Evolutionary conservation across 2,888 invertebrate species (phyloP).

Genomic region (Melanostoma scalare): DNA sequence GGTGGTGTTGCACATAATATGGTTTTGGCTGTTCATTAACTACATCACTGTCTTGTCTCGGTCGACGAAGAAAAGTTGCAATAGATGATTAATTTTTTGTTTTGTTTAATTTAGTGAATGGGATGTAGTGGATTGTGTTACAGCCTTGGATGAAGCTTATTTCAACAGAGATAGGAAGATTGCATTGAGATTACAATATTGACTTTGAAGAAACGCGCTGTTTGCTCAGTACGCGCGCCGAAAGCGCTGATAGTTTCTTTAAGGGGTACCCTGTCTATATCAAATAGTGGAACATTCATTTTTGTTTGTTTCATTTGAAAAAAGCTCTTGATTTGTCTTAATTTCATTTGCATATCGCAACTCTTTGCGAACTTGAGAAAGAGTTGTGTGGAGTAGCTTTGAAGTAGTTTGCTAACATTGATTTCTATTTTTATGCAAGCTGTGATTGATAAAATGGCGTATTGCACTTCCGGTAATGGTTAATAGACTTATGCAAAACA

Average conservation of each 20-base stretch:
- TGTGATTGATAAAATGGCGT: background rate
- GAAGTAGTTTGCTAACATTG: background rate
- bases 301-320: background rate
- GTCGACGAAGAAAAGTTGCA: constrained; percentile 26
- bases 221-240: background rate
- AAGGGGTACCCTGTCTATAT: constrained; percentile 7
- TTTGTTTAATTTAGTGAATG: constrained; percentile 28
- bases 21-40: constrained; percentile 21
- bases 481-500: constrained; percentile 25
- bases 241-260: constrained; percentile 7
- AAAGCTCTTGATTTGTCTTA: constrained; percentile 34
- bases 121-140: constrained; percentile 14
- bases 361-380: constrained; percentile 38
- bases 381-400: background rate
- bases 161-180: constrained; percentile 44
- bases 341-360: constrained; percentile 50
- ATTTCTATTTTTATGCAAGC: background rate
- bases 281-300: background rate
- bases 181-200: constrained; percentile 43
- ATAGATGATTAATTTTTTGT: constrained; percentile 31
- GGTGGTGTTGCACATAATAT: constrained; percentile 38
- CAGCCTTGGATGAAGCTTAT: constrained; percentile 29
- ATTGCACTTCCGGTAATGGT: constrained; percentile 46
- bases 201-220: constrained; percentile 30
- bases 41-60: background rate